Percentiles rank a stretch among this genome's conserved stretches.
Conservation (phyloP, 2,113 vertebrate genomes). For the Equus przewalskii region DNA sequence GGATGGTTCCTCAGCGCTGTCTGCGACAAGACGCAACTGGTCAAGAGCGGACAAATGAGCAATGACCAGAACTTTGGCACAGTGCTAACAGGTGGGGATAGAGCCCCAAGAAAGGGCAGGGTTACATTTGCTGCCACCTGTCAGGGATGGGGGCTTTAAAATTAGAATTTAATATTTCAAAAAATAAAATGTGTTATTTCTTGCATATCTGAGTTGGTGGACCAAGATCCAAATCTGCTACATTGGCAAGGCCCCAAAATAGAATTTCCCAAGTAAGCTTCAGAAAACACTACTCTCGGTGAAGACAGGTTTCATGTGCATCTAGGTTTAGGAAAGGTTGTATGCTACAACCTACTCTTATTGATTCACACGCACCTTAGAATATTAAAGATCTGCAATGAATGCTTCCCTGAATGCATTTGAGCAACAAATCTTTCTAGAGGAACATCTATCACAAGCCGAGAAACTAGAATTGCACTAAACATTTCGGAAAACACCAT, state of each 20-base stretch:
- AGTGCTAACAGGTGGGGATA: background rate
- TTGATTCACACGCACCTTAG: background rate
- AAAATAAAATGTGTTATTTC: background rate
- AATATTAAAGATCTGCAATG: background rate
- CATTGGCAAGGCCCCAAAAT: background rate
- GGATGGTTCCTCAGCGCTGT: no score
- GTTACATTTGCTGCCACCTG: background rate
- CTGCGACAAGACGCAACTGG: background rate
- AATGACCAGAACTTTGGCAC: background rate
- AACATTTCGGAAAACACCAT: background rate
- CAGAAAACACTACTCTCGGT: background rate
- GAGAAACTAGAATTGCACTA: background rate
- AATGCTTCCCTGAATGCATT: background rate
- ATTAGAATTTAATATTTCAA: background rate
- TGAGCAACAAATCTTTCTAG: background rate
- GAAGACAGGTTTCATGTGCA: background rate
- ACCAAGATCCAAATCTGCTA: slow-evolving; percentile 7
- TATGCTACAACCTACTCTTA: background rate
- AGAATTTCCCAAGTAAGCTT: background rate
- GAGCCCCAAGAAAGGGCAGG: background rate
- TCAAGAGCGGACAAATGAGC: background rate
- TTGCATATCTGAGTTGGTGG: background rate
- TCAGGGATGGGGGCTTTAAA: background rate
- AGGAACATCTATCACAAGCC: background rate
- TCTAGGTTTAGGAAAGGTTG: background rate